phyloP scores from a whole-genome alignment of 2,113 vertebrate species.

The Clarias macrocephalus region DNA sequence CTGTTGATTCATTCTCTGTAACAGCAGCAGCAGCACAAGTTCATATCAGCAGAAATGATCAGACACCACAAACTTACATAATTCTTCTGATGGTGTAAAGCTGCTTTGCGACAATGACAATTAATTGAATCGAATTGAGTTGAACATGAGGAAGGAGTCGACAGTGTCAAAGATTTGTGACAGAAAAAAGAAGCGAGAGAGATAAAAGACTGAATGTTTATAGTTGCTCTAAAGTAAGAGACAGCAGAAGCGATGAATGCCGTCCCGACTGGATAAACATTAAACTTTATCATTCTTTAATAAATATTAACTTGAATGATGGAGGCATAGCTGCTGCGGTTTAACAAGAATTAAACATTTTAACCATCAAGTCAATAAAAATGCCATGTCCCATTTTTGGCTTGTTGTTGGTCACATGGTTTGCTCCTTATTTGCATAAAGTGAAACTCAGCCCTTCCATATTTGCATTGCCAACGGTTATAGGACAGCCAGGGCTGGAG shows the following conservation, averaged over 20 bases:
- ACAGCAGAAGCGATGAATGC: neutral
- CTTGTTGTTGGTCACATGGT: neutral
- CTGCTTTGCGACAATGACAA: too few species aligned
- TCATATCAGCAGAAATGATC: too few species aligned
- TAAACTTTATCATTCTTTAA: neutral
- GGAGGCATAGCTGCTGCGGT: neutral
- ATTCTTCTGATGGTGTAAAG: too few species aligned
- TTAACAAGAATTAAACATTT: too few species aligned
- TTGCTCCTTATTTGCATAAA: neutral
- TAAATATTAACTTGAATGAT: neutral
- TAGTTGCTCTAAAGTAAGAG: neutral
- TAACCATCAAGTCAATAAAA: neutral
- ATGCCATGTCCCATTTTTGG: neutral
- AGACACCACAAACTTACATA: too few species aligned
- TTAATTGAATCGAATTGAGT: too few species aligned
- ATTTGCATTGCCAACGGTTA: neutral
- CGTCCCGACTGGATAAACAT: too few species aligned
- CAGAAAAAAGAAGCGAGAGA: neutral
- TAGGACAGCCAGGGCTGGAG: neutral
- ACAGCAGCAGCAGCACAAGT: neutral
- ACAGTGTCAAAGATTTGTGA: neutral
- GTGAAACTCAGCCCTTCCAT: neutral
- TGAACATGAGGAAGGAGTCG: neutral
- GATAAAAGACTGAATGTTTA: neutral
- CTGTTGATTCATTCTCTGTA: neutral